These are phyloP conservation scores for Chrysogorgia sp. DNA, from an alignment of 92 coral and sea anemone genomes.

Conservation along the genomic window DNA sequence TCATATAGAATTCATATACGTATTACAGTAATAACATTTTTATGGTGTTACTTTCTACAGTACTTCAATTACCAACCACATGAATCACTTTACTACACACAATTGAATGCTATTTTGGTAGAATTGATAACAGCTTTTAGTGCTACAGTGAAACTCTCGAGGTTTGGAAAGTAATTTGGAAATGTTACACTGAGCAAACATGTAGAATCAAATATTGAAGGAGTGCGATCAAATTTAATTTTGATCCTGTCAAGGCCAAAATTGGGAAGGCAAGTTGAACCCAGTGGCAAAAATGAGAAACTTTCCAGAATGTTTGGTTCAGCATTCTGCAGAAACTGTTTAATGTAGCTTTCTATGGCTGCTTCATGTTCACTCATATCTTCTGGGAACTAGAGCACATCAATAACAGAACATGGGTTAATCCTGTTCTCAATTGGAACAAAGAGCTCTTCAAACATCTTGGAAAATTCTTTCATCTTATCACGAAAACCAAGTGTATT, in stretches of 20 bases:
- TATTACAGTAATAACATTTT: too few relatives aligned
- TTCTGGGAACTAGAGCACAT: conserved; percentile 57
- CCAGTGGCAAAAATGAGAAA: conserved; percentile 60
- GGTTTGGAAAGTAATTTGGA: conserved; percentile 56
- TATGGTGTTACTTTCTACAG: too few relatives aligned
- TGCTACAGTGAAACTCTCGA: conserved; percentile 40
- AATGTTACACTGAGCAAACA: conserved; percentile 50
- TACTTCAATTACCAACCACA: too few relatives aligned
- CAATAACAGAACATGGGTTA: conserved; percentile 47
- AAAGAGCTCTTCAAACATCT: conserved; percentile 53
- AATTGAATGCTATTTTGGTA: background rate
- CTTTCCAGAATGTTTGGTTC: conserved; percentile 48
- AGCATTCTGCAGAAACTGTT: conserved; percentile 58
- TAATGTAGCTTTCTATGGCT: conserved; percentile 47
- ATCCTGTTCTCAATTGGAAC: conserved; percentile 59
- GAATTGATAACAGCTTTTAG: conserved; percentile 49
- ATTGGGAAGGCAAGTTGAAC: conserved; percentile 61
- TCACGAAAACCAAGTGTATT: conserved; percentile 60
- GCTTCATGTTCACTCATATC: conserved; percentile 55
- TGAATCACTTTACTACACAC: background rate
- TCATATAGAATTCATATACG: background rate
- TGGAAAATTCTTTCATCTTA: conserved; percentile 63
- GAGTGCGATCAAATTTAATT: conserved; percentile 52
- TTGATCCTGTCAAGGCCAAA: conserved; percentile 60
- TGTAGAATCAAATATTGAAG: conserved; percentile 62